Evolutionary conservation across 2,888 invertebrate species (phyloP).

Genomic region (Mesorhabditis belari): DNA sequence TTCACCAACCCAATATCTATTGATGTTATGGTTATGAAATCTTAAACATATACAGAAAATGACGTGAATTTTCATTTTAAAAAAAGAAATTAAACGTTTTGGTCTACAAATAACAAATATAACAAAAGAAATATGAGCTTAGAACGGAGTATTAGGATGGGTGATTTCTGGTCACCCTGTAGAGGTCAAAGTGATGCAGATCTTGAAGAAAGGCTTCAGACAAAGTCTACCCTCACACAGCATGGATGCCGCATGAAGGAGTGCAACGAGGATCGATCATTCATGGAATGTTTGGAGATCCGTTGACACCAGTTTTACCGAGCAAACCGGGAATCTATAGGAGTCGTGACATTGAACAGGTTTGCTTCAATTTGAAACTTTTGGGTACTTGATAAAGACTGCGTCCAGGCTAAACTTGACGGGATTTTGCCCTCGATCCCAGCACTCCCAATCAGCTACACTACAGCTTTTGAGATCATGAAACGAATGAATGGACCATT

Average conservation of each 20-base stretch:
- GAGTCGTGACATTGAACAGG: slow-evolving; percentile 20
- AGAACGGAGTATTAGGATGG: no score
- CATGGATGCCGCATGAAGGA: slow-evolving; percentile 58
- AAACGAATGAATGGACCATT: slow-evolving; percentile 38
- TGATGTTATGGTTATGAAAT: no score
- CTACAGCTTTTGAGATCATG: slow-evolving; percentile 49
- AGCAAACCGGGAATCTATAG: slow-evolving; percentile 53
- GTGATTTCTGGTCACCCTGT: no score
- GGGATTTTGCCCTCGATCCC: slow-evolving; percentile 53
- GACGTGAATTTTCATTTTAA: no score
- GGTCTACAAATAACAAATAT: no score
- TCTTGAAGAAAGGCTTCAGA: no score
- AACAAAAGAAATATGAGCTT: no score
- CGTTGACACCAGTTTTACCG: slow-evolving; percentile 59
- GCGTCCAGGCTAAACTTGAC: slow-evolving; percentile 11
- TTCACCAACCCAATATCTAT: no score
- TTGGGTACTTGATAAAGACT: neutral
- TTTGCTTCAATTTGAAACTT: neutral
- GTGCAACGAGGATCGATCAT: slow-evolving; percentile 57
- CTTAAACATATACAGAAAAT: no score
- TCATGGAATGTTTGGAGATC: slow-evolving; percentile 55
- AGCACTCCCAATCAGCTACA: slow-evolving; percentile 55
- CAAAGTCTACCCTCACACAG: slow-evolving; percentile 54
- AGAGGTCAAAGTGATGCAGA: no score
- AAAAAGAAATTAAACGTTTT: no score